Evolutionary conservation across 2,888 invertebrate species (phyloP), one percentile per base, ranked within the genome.

Genomic region (Myopa testacea): DNA sequence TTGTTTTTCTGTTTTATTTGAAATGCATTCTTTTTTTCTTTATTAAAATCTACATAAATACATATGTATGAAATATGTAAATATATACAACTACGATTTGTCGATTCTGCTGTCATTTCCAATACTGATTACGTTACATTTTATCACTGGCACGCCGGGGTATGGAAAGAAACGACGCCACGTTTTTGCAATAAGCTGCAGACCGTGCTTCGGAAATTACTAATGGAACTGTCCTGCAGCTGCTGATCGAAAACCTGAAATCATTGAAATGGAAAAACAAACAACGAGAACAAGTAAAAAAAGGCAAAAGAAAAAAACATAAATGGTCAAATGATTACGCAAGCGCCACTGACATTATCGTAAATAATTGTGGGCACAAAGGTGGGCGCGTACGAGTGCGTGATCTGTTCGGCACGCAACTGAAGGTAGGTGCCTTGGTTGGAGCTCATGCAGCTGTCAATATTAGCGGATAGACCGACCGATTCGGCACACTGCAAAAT

Each of bases 351-450:
- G 88, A 91, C 91, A 80, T 88, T 88, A 83, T 91, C 89, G 82
- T 90, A 91, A 60, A 91, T 82, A 73, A 91, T 89, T 1, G 91
- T 91, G 65, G 92, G 92, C 52, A 92, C 88, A 85, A 91, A 92
- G 79, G 82, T 86, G 37, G 91, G 91, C 26, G 77, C 77, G 79
- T 87, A 88, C 16, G 81, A 78, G 6, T 86, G 83, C 2, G 91
- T 91, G 78, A 88, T 85, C 72, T 83, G 80, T 85, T 91, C 91
- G n/a, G 91, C 91, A 73, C 87, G 82, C 76, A 91, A 84, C 84
- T 91, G 91, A 73, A 91, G 80, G 38, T 84, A 60, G 2, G 88
- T 90, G 63, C 91, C 91, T 77, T 85, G 80, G 62, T 86, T 81
- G 5, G 89, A 89, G 76, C 81, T 84, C 81, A 89, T 87, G 81